phyloP scores from a whole-genome alignment of 2,113 vertebrate genomes.

The Gobiocypris rarus region DNA sequence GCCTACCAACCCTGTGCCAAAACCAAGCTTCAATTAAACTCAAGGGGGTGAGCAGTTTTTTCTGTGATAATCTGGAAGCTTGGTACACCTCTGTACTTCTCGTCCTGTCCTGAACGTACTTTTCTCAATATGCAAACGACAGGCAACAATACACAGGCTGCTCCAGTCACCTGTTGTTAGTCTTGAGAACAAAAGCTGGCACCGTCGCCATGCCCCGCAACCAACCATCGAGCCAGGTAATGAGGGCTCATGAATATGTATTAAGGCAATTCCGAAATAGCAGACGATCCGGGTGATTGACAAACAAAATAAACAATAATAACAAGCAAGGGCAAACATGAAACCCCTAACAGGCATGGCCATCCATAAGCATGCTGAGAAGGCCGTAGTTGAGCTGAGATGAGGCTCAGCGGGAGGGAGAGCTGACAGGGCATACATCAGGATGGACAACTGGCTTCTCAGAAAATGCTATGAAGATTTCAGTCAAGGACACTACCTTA shows the following conservation, averaged over 20 bases:
- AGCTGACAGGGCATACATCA: constrained; percentile 40
- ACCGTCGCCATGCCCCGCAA: constrained; percentile 62
- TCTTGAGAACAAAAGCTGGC: constrained; percentile 72
- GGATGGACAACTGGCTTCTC: constrained; percentile 4
- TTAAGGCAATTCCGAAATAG: constrained; percentile 57
- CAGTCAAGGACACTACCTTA: constrained; percentile 24
- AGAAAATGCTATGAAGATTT: constrained; percentile 20
- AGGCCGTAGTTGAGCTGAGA: constrained; percentile 65
- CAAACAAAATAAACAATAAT: constrained; percentile 81
- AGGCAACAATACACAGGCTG: constrained; percentile 63
- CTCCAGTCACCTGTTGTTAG: constrained; percentile 75
- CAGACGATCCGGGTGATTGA: constrained; percentile 75
- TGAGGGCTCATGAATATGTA: constrained; percentile 77
- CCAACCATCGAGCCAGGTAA: constrained; percentile 68
- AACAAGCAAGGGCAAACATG: constrained; percentile 71
- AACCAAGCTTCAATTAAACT: constrained; percentile 73
- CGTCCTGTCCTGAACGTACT: constrained; percentile 72
- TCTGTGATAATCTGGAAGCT: constrained; percentile 68
- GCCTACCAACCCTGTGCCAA: constrained; percentile 64
- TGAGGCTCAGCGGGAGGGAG: constrained; percentile 13
- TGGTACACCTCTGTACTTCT: constrained; percentile 66
- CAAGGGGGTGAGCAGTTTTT: constrained; percentile 63
- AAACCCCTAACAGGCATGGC: constrained; percentile 52
- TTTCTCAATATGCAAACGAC: constrained; percentile 73
- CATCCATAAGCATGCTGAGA: constrained; percentile 61